Evolutionary conservation across 2,888 invertebrate species (phyloP).

Genomic region (Drosophila imparisetae): DNA sequence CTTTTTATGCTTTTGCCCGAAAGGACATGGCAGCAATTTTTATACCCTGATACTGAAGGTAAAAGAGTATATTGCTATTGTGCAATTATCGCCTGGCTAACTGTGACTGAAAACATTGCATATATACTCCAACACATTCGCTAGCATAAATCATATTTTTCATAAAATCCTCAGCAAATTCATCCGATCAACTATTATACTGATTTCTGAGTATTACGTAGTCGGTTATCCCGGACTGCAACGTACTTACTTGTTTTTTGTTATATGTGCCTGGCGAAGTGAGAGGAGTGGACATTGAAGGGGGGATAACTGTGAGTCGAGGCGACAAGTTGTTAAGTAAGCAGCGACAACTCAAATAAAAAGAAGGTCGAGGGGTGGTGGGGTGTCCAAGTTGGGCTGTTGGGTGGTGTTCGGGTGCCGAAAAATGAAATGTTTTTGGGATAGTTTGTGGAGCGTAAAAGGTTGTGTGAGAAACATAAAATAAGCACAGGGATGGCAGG

Average conservation of each 20-base stretch:
- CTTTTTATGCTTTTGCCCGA: constrained; percentile 71
- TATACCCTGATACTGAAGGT: not conserved
- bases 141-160: not conserved
- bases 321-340: constrained; percentile 79
- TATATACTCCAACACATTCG: not conserved
- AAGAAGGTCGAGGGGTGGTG: constrained; percentile 39
- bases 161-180: not conserved
- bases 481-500: not conserved
- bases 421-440: constrained; percentile 34
- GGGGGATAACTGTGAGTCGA: constrained; percentile 22
- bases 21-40: constrained; percentile 69
- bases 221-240: not conserved
- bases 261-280: constrained; percentile 12
- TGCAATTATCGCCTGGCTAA: not conserved
- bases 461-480: constrained; percentile 29
- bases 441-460: constrained; percentile 61
- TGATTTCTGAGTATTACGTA: not conserved
- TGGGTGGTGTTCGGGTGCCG: constrained; percentile 33
- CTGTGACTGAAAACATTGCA: not conserved
- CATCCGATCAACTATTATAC: not conserved
- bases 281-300: not conserved
- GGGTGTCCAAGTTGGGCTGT: constrained; percentile 9
- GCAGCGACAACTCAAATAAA: constrained; percentile 76
- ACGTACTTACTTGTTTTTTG: not conserved
- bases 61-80: not conserved